These are phyloP conservation scores for Ranitomeya imitator DNA, from an alignment of 2,113 vertebrate genomes.

Conservation along the genomic window DNA sequence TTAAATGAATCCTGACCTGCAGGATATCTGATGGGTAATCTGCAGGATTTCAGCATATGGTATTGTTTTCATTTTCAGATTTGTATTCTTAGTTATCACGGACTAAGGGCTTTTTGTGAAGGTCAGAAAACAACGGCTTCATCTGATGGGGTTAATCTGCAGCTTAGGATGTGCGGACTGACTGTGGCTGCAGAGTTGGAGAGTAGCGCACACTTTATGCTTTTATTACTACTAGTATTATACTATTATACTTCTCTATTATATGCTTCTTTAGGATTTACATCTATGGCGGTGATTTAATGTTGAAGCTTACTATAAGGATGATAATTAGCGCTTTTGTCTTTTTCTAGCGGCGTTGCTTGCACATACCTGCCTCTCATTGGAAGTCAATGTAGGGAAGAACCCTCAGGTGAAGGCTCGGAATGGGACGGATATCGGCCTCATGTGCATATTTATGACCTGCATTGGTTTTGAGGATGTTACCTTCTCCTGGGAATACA, in stretches of 20 bases:
- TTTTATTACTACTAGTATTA: not conserved
- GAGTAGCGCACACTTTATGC: too few species aligned
- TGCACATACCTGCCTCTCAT: constrained; percentile 64
- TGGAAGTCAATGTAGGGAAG: constrained; percentile 91
- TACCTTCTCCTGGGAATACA: constrained; percentile 82
- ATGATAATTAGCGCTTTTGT: not conserved
- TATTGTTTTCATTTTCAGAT: too few species aligned
- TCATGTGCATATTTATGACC: constrained; percentile 86
- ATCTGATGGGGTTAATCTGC: too few species aligned
- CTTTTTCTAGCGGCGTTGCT: constrained; percentile 63
- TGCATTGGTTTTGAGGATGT: constrained; percentile 88
- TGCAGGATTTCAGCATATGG: too few species aligned
- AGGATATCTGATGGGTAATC: too few species aligned
- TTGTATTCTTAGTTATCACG: too few species aligned
- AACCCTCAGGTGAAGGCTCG: constrained; percentile 78
- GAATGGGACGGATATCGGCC: constrained; percentile 84
- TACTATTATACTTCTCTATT: not conserved
- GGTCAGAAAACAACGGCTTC: too few species aligned
- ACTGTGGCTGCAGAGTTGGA: too few species aligned
- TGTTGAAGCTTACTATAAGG: not conserved
- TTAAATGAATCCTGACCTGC: too few species aligned
- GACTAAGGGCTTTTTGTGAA: too few species aligned
- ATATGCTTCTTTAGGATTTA: not conserved
- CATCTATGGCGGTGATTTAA: not conserved
- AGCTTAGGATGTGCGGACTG: too few species aligned